Base-by-base conservation (phyloP, 2,888 invertebrate species). In the Galerucella nymphaeae region DNA sequence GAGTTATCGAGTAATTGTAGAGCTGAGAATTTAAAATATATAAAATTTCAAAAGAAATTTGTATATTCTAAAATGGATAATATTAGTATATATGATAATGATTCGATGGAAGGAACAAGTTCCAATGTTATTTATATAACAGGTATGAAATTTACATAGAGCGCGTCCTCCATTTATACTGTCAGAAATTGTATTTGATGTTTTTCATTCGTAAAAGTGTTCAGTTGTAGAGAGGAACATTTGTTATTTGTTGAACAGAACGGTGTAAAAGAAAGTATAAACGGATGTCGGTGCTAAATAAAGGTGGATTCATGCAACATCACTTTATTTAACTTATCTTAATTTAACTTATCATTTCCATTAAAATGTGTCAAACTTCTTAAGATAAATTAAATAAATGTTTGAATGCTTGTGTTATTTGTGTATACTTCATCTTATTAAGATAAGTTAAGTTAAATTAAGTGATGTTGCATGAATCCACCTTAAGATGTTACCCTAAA, bases 121-220 rank as follows among this genome's bases (percentile, higher is more conserved):
- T 30, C 68, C 2, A 72, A 72, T 42, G 69, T 72, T 38, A 72
- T 72, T 65, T 72, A 72, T 61, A 72, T 72, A 48, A 72, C 72
- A 64, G 72, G 72, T 69, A 61, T 18, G 64, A 53, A 18, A 30
- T 38, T 14, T 61, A n/a, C 30, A 64, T 13, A 11, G 18, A 13
- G 6, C 42, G 11, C 42, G 23, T 66, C 30, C 50, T 16, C 30
- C 38, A 53, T 14, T 66, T 67, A 2, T 63, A 18, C 30, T 41
- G 16, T 23, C 20, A 23, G 41, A 41, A 57, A 38, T 18, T 41
- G 4, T 13, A 9, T 14, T 20, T 18, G 45, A 50, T 42, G 13
- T 63, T n/a, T 69, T 69, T 55, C 50, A 45, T 13, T 45, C 45
- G 1, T 38, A 50, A 10, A 50, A 62, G 13, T 57, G 45, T 41